Evolutionary conservation across 2,113 vertebrate genomes (phyloP), one percentile per base, ranked within the genome.

Genomic region (Labeo rohita): DNA sequence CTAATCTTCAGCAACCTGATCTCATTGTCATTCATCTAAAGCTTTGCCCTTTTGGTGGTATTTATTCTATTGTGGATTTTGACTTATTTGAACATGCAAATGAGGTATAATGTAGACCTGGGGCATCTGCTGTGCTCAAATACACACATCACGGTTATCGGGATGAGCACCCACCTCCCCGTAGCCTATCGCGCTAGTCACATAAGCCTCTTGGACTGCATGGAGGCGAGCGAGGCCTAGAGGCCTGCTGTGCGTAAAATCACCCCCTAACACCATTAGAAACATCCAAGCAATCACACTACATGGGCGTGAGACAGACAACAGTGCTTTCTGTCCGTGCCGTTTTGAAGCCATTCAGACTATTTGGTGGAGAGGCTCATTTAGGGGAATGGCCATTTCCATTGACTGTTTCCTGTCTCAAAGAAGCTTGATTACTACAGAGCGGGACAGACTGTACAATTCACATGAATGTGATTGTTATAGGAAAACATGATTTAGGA

Each of bases 81-180:
- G 76, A 87, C 78, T 87, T 90, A 86, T 88, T 89, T 86, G 88
- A 86, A 90, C 90, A 90, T 90, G 90, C 85, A 89, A 90, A 90
- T 90, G 73, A 88, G 80, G 87, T 84, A 70, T n/a, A 76, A 80
- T 68, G 70, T 68, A 85, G 83, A 84, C 77, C 82, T 23, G 70
- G 52, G 83, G 85, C 56, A 85, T 88, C 83, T 83, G 74, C 83
- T 65, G 85, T 23, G 80, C 76, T 84, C 88, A 84, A 68, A 87
- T 78, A 89, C 86, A 89, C 82, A 86, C 86, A 80, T 75, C 77
- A 34, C 49, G 39, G 66, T 68, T 72, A 66, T 68, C 49, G 45
- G 80, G 84, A 75, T 49, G 59, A 78, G 23, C 66, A 83, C 75
- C 43, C 86, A 79, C 86, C 61, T 56, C 75, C 78, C 56, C 23